Percentiles rank a stretch among this genome's conserved stretches.
Evolutionary conservation across 1,140 invertebrate genomes (phyloP).

Genomic region (Idris sp.): DNA sequence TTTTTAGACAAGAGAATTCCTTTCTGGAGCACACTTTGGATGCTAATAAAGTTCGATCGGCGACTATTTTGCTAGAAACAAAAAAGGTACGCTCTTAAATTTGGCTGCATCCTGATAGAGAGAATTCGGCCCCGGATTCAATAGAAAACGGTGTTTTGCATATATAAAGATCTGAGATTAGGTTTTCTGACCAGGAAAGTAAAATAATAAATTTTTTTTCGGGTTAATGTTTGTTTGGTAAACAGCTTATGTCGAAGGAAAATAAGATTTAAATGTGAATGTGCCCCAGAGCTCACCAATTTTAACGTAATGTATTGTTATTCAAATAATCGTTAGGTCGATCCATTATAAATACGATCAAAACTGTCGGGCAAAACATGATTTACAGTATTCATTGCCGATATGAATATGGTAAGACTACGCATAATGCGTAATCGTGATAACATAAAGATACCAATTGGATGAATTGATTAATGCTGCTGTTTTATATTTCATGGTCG

Average conservation of each 20-base stretch:
- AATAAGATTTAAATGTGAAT: slow-evolving; percentile 66
- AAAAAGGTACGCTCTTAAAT: slow-evolving; percentile 37
- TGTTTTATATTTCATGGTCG: slow-evolving; percentile 29
- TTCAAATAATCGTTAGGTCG: slow-evolving; percentile 68
- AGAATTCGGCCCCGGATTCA: slow-evolving; percentile 28
- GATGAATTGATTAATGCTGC: slow-evolving; percentile 24
- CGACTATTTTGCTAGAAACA: slow-evolving; percentile 64
- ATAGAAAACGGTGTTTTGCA: slow-evolving; percentile 33
- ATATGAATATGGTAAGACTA: slow-evolving; percentile 39
- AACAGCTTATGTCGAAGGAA: slow-evolving; percentile 63
- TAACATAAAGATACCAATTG: slow-evolving; percentile 40
- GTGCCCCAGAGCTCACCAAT: slow-evolving; percentile 47
- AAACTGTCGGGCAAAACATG: slow-evolving; percentile 25
- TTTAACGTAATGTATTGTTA: slow-evolving; percentile 70
- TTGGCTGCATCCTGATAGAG: slow-evolving; percentile 29
- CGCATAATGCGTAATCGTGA: slow-evolving; percentile 39
- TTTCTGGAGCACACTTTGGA: slow-evolving; percentile 61
- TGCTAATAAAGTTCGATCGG: slow-evolving; percentile 71
- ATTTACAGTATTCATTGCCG: slow-evolving; percentile 43
- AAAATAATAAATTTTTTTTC: slow-evolving; percentile 63
- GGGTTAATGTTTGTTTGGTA: slow-evolving; percentile 66
- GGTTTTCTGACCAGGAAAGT: background rate
- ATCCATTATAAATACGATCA: slow-evolving; percentile 39
- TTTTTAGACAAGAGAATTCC: slow-evolving; percentile 46
- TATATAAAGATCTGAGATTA: slow-evolving; percentile 44